Conservation (phyloP, 2,797 vertebrate species). For the Intellagama lesueurii region DNA sequence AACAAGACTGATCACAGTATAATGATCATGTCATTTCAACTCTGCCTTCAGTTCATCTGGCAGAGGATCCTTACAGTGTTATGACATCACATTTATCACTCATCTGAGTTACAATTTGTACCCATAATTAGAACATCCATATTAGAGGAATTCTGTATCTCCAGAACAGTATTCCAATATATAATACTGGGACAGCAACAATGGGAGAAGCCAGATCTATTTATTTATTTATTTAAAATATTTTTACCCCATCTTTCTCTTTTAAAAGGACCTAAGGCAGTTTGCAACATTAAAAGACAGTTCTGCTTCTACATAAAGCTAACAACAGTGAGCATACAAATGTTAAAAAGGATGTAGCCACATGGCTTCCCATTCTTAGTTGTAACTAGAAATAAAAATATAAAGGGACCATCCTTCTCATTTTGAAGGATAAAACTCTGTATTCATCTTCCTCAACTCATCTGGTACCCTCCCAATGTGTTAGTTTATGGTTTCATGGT, state of each 20-base stretch:
- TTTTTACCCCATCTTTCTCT: too few relatives aligned
- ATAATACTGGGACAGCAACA: constrained; percentile 28
- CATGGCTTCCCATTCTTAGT: constrained; percentile 24
- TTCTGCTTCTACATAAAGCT: too few relatives aligned
- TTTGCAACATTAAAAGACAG: too few relatives aligned
- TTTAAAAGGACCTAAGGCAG: too few relatives aligned
- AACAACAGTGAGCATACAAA: too few relatives aligned
- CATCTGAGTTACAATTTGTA: constrained; percentile 49
- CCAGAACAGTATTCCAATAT: constrained; percentile 65
- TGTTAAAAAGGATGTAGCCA: constrained; percentile 10
- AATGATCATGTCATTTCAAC: neutral
- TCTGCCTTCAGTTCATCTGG: neutral
- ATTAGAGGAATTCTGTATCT: constrained; percentile 68
- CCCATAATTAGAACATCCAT: constrained; percentile 50
- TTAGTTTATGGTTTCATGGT: neutral
- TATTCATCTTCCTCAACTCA: neutral
- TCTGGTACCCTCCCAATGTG: neutral
- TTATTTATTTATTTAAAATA: too few relatives aligned
- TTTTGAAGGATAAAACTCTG: constrained; percentile 44
- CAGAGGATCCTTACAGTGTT: constrained; percentile 28
- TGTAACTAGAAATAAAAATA: neutral
- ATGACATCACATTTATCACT: constrained; percentile 50
- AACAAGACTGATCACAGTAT: neutral
- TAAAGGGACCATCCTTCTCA: constrained; percentile 39
- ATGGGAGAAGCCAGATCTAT: constrained; percentile 26